Evolutionary conservation across 1,140 invertebrate genomes (phyloP).

Genomic region (Melipona quadrifasciata): DNA sequence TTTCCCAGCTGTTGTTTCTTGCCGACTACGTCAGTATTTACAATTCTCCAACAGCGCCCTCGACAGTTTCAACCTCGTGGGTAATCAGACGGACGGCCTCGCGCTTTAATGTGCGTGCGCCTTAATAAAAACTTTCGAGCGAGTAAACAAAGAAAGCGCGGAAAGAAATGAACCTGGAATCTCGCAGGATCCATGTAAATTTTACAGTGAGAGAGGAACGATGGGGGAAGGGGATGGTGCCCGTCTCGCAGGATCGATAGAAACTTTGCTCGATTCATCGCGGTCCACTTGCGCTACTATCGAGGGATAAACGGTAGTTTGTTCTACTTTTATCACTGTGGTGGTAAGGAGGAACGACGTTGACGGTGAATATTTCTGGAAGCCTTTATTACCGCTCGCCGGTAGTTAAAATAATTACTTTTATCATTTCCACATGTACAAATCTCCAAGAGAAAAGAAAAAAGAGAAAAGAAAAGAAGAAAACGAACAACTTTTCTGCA

Average conservation of each 20-base stretch:
- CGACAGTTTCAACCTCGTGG: constrained; percentile 34
- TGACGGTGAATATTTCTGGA: not conserved
- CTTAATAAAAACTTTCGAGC: constrained; percentile 27
- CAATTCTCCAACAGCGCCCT: not conserved
- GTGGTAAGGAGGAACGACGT: not conserved
- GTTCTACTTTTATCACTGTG: not conserved
- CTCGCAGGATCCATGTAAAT: constrained; percentile 44
- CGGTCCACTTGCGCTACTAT: constrained; percentile 35
- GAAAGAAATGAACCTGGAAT: constrained; percentile 15
- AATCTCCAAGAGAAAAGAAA: no score
- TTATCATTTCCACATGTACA: no score
- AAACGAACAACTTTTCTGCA: no score
- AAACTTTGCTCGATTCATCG: constrained; percentile 43
- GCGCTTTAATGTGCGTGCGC: constrained; percentile 25
- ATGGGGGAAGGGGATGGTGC: not conserved
- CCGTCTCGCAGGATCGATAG: constrained; percentile 44
- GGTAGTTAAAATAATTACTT: not conserved
- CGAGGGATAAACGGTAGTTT: constrained; percentile 6
- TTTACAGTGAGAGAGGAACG: not conserved
- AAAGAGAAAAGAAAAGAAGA: no score
- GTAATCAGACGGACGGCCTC: constrained; percentile 55
- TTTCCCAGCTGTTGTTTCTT: no score
- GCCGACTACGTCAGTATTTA: not conserved
- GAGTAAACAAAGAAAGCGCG: not conserved
- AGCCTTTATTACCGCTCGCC: not conserved